Conservation (phyloP, 2,888 invertebrate genomes). For the Cybosia mesomella region DNA sequence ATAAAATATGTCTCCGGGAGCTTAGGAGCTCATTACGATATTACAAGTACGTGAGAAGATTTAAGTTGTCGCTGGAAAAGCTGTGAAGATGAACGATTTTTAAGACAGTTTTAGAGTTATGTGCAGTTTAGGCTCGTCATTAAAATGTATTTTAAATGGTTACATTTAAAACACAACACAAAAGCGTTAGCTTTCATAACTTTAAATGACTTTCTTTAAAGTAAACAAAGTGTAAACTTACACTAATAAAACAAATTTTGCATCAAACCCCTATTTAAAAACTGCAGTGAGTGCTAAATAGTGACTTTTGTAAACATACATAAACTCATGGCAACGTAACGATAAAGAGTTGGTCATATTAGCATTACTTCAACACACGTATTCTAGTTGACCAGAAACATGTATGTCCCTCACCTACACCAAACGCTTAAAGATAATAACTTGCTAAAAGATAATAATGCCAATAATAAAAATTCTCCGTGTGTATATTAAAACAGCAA, state of each 20-base stretch:
- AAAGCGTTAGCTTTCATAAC: constrained; percentile 39
- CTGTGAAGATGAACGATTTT: constrained; percentile 61
- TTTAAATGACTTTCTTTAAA: constrained; percentile 22
- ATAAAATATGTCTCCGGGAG: constrained; percentile 82
- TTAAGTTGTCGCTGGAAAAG: constrained; percentile 72
- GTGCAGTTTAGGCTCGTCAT: constrained; percentile 38
- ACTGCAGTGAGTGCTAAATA: background rate
- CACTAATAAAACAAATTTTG: background rate
- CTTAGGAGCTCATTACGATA: constrained; percentile 83
- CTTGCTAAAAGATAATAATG: constrained; percentile 29
- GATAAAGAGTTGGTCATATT: background rate
- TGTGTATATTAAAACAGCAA: constrained; percentile 66
- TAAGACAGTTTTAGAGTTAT: constrained; percentile 45
- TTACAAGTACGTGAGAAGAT: constrained; percentile 84
- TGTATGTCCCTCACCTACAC: background rate
- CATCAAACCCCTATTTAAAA: background rate
- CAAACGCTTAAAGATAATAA: background rate
- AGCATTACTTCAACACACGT: background rate
- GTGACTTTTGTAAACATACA: background rate
- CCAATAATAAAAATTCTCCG: constrained; percentile 44
- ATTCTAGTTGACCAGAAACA: background rate
- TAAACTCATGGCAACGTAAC: background rate
- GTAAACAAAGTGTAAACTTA: background rate
- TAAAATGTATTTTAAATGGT: no score
- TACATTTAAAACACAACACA: no score